Evolutionary conservation across 2,113 vertebrate genomes (phyloP), one percentile per base, ranked within the genome.

Genomic region (Equus quagga): DNA sequence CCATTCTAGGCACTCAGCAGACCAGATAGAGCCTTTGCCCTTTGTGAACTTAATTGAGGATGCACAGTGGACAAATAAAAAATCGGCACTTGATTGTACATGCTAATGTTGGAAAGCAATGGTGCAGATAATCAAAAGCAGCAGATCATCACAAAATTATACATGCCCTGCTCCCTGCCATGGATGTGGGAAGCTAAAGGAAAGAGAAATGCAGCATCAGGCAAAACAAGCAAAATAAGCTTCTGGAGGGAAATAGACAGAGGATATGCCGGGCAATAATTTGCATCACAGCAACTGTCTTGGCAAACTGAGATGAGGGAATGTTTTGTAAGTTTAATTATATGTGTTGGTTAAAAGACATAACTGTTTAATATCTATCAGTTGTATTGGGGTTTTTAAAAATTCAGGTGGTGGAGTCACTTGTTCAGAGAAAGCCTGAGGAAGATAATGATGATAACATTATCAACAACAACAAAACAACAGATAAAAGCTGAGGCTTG

Each of bases 261-360:
- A 81, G 24, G 62, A 18, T n/a, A 14, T 7, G 3, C 2, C 0
- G 7, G 76, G 72, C 46, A 7, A 56, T 33, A 17, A 92, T 78
- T 67, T 84, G 64, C 60, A 67, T 72, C 84, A 19, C 26, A 49
- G 60, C 44, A 65, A 80, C 65, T n/a, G 26, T 64, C 75, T 82
- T 51, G 31, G 89, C 65, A 93, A 82, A 60, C 14, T 8, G 31
- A 67, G 54, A 13, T 2, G 23, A 79, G 18, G 23, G 31, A 33
- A 73, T 69, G 62, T 73, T 93, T 79, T 91, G 67, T 64, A 46
- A 67, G 69, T 54, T 90, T 86, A 89, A 97, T 91, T 94, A 65
- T 79, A 80, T 26, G 72, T 93, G 73, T 87, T 93, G 56, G 46
- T 88, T 97, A 76, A 90, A 96, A 89, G 75, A 91, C 46, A 11